These are phyloP conservation scores for Valencia hispanica DNA, from an alignment of 2,797 vertebrate species.

Conservation along the genomic window DNA sequence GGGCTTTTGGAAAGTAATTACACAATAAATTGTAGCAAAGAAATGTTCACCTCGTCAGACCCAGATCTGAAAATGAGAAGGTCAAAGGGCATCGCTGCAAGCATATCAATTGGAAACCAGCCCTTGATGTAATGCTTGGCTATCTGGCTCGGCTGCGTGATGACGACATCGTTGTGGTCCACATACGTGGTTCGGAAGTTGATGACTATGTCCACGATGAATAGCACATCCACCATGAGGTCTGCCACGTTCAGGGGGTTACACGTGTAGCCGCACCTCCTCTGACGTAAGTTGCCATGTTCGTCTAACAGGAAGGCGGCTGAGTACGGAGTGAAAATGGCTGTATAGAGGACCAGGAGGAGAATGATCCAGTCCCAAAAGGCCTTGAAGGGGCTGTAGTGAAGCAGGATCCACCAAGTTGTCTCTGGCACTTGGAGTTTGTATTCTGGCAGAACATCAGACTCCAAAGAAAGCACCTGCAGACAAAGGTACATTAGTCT, in stretches of 20 bases:
- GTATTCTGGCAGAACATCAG: constrained; percentile 92
- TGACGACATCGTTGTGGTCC: constrained; percentile 92
- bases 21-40: neutral
- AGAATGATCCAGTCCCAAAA: constrained; percentile 99
- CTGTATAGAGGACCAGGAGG: constrained; percentile 95
- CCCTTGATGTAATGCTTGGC: constrained; percentile 96
- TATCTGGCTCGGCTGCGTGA: constrained; percentile 90
- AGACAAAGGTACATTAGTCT: constrained; percentile 15
- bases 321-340: constrained; percentile 94
- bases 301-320: constrained; percentile 93
- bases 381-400: constrained; percentile 97
- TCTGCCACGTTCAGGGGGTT: constrained; percentile 91
- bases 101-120: constrained; percentile 97
- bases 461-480: constrained; percentile 93
- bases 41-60: constrained; percentile 89
- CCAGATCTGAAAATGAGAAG: constrained; percentile 93
- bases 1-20: neutral
- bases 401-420: constrained; percentile 92
- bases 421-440: constrained; percentile 91
- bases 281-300: constrained; percentile 83
- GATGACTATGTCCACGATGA: constrained; percentile 95
- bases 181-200: constrained; percentile 97
- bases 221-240: constrained; percentile 94
- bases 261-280: constrained; percentile 88
- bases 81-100: constrained; percentile 95